Base-by-base conservation (phyloP, 2,888 invertebrate genomes). In the Pocota personata region DNA sequence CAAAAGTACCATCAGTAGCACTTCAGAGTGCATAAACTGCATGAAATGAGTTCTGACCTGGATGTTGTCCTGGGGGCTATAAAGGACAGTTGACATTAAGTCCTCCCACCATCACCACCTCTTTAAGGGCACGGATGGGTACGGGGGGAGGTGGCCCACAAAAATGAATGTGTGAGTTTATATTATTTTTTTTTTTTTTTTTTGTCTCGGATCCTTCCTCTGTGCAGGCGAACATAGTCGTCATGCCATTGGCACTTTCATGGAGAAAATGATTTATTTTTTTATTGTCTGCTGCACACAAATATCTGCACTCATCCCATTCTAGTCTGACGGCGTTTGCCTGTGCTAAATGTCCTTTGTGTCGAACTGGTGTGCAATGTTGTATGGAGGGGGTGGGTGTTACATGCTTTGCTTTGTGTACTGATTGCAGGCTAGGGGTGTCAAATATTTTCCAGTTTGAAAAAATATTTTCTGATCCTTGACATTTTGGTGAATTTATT, bases 241-340 rank as follows among this genome's bases (percentile, higher is more conserved):
- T 73, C 62, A 75, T 75, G 79, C 84, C 84, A 84, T 71, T 84
- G 69, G 75, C 84, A 84, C 71, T 80, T 79, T 76, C 35, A 84
- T 76, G 64, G 64, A 24, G 58, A 73, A 84, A 67, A 84, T 75
- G 79, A 66, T 79, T 80, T 76, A 78, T 67, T 78, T 78, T 48
- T 46, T 69, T 77, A 69, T 75, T 79, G 79, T 79, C 79, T 79
- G 66, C 35, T 57, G 79, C 83, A 58, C 60, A 77, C 48, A 77
- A 67, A 77, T 76, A 77, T 48, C 50, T 46, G 10, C 37, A 40
- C 48, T 62, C 79, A 73, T 43, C 57, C 75, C 46, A 6, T 6
- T 57, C 32, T 24, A 50, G 79, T 69, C 69, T 75, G 69, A 21
- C 10, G n/a, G 24, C 10, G 40, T 32, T 50, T 4, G 19, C 69